Conservation (phyloP, 2,888 invertebrate species). For the Stenodera caucasica region DNA sequence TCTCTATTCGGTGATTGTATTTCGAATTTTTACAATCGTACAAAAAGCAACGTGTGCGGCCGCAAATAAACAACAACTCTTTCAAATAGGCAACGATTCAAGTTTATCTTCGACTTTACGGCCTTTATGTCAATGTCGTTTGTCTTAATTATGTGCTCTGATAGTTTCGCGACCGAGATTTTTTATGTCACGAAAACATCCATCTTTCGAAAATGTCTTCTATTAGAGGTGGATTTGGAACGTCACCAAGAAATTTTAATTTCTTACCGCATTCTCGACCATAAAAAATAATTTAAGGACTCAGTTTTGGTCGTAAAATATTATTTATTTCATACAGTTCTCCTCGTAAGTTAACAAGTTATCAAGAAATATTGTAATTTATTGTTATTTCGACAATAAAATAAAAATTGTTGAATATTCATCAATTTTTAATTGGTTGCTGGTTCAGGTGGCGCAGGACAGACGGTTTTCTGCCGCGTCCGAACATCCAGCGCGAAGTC, state of each 20-base stretch:
- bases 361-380: background rate
- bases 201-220: background rate
- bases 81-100: slow-evolving; percentile 21
- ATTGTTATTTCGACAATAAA: background rate
- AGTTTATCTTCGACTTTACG: slow-evolving; percentile 13
- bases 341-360: background rate
- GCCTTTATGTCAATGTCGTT: slow-evolving; percentile 16
- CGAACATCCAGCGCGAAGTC: slow-evolving; percentile 73
- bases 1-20: no score
- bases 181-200: background rate
- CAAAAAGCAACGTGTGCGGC: slow-evolving; percentile 28
- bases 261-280: background rate
- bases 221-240: background rate
- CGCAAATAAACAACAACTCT: slow-evolving; percentile 28
- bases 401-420: slow-evolving; percentile 3
- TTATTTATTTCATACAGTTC: background rate
- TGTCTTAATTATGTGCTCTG: slow-evolving; percentile 26
- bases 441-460: background rate
- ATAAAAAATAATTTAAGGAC: slow-evolving; percentile 5
- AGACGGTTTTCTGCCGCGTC: slow-evolving; percentile 64
- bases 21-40: no score
- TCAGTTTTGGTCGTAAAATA: background rate
- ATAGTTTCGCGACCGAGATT: slow-evolving; percentile 12
- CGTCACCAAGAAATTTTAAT: background rate
- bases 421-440: slow-evolving; percentile 4